Conservation (phyloP, 1,140 invertebrate species). For the Eufriesea mexicana region DNA sequence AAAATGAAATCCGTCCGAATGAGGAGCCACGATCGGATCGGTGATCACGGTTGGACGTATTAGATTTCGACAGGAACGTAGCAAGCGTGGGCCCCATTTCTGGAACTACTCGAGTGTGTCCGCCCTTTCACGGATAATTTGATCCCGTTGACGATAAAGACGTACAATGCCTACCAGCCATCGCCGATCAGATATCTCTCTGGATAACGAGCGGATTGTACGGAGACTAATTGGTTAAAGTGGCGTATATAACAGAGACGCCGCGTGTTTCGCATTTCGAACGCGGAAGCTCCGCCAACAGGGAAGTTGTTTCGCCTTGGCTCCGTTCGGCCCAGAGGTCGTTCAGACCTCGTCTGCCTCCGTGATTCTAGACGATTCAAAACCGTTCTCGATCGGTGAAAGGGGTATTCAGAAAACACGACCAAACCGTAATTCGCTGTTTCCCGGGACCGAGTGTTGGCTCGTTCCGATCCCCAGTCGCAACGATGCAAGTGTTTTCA, state of each 20-base stretch:
- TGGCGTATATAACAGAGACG: constrained; percentile 52
- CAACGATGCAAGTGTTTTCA: background rate
- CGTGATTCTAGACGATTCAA: constrained; percentile 5
- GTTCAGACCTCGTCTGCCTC: background rate
- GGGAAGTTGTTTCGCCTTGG: constrained; percentile 58
- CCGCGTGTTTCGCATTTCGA: constrained; percentile 58
- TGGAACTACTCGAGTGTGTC: constrained; percentile 66
- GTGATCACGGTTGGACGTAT: constrained; percentile 52
- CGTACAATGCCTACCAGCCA: constrained; percentile 64
- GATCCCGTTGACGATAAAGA: constrained; percentile 77
- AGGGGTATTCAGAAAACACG: constrained; percentile 22
- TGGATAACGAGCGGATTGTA: constrained; percentile 73
- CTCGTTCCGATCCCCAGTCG: background rate
- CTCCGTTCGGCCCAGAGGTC: constrained; percentile 3
- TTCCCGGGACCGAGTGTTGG: constrained; percentile 2
- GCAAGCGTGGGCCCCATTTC: constrained; percentile 64
- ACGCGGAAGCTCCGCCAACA: constrained; percentile 52
- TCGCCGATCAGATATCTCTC: constrained; percentile 71
- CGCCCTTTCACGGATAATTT: constrained; percentile 75
- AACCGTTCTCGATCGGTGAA: constrained; percentile 42
- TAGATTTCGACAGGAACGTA: constrained; percentile 57
- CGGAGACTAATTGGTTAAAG: constrained; percentile 74
- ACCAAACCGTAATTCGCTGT: constrained; percentile 7
- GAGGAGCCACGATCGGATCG: background rate
- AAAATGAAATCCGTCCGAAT: background rate